phyloP scores from a whole-genome alignment of 2,797 vertebrate species.

The Myoxocephalus aenaeus region DNA sequence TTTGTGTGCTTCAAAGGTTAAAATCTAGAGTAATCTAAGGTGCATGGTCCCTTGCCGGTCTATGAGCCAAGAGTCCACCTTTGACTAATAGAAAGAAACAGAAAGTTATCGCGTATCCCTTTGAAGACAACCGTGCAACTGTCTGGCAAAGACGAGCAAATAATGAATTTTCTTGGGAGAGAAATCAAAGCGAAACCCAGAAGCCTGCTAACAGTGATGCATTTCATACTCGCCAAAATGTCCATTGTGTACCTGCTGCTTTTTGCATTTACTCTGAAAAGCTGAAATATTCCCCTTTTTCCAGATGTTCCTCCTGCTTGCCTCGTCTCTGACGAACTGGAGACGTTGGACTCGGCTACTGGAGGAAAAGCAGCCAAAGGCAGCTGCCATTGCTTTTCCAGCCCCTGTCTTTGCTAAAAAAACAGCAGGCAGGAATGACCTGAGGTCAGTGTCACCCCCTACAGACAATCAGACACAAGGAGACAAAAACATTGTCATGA shows the following conservation, averaged over 20 bases:
- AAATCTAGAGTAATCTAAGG: constrained; percentile 16
- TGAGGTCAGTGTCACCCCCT: constrained; percentile 63
- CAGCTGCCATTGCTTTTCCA: constrained; percentile 65
- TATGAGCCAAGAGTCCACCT: constrained; percentile 28
- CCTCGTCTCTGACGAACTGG: constrained; percentile 73
- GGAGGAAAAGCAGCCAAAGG: constrained; percentile 59
- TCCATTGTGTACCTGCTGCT: constrained; percentile 82
- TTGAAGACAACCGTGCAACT: constrained; percentile 56
- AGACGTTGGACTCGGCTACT: constrained; percentile 65
- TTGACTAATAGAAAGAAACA: constrained; percentile 44
- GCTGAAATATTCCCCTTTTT: constrained; percentile 67
- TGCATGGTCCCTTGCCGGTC: constrained; percentile 2
- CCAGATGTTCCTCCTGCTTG: constrained; percentile 80
- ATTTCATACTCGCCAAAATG: constrained; percentile 69
- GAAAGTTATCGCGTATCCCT: constrained; percentile 46
- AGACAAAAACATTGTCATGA: constrained; percentile 66
- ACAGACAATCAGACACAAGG: constrained; percentile 59
- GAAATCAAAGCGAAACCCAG: constrained; percentile 68
- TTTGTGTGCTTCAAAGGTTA: constrained; percentile 33
- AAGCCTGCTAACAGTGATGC: constrained; percentile 64
- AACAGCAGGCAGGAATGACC: constrained; percentile 55
- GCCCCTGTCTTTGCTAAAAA: constrained; percentile 48
- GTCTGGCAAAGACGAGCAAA: constrained; percentile 62
- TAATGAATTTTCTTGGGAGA: constrained; percentile 70
- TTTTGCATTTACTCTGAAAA: constrained; percentile 79